Percentiles rank a stretch among this genome's conserved stretches.
Conservation (phyloP, 1,140 invertebrate genomes). For the Eueides isabella region DNA sequence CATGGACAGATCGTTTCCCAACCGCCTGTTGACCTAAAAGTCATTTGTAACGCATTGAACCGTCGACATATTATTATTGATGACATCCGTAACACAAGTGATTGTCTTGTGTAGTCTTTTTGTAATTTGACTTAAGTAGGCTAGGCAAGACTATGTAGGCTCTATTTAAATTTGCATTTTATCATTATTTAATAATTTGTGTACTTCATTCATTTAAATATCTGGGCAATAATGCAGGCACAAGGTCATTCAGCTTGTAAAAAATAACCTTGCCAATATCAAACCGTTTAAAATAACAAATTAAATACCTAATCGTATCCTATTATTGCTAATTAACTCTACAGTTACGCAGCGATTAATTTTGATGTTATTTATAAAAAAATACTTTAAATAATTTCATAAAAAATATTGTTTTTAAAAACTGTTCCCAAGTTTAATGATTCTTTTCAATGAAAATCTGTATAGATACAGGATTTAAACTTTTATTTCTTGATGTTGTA, state of each 20-base stretch:
- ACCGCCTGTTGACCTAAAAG: constrained; percentile 79
- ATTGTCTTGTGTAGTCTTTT: constrained; percentile 35
- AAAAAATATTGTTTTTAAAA: neutral
- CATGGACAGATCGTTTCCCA: constrained; percentile 79
- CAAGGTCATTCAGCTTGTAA: constrained; percentile 21
- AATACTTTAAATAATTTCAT: neutral
- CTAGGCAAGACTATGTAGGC: constrained; percentile 3
- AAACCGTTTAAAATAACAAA: constrained; percentile 33
- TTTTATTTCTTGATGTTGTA: too few species aligned
- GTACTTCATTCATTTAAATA: neutral
- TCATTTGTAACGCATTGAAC: constrained; percentile 70
- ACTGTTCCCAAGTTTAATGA: neutral
- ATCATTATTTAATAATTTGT: neutral
- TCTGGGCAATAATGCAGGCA: constrained; percentile 23
- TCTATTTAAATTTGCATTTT: too few species aligned
- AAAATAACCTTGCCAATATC: constrained; percentile 38
- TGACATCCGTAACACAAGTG: constrained; percentile 54
- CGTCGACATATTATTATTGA: constrained; percentile 75
- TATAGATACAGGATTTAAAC: too few species aligned
- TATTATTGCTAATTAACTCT: constrained; percentile 27
- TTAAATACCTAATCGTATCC: constrained; percentile 26
- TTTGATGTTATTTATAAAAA: constrained; percentile 10
- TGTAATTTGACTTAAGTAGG: neutral
- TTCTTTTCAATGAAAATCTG: too few species aligned
- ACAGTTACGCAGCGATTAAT: constrained; percentile 20